These are phyloP conservation scores for Drosophila hawaiiensis DNA, from an alignment of 2,888 invertebrate species.

Conservation along the genomic window DNA sequence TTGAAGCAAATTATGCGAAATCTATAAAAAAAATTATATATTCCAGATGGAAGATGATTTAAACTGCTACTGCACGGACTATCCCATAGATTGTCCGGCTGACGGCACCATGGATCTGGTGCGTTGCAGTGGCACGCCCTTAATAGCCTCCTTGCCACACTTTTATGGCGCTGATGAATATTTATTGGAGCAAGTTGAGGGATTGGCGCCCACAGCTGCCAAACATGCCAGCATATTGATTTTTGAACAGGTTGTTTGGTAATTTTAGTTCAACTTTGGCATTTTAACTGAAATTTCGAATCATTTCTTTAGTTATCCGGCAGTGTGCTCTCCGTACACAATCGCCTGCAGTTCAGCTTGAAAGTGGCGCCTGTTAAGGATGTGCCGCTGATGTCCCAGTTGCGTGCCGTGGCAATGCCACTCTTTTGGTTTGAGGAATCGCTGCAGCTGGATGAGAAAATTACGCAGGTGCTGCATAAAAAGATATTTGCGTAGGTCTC, in stretches of 20 bases:
- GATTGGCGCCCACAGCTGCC: conserved; percentile 88
- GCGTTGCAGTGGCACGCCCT: conserved; percentile 88
- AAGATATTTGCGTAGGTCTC: conserved; percentile 65
- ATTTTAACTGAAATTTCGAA: background rate
- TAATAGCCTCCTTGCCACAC: conserved; percentile 92
- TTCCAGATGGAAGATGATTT: conserved; percentile 67
- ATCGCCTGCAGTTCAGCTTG: conserved; percentile 91
- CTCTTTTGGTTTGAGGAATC: conserved; percentile 93
- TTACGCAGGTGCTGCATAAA: conserved; percentile 60
- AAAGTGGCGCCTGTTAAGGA: conserved; percentile 87
- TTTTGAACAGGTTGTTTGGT: conserved; percentile 88
- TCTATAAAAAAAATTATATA: background rate
- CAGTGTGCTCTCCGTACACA: conserved; percentile 89
- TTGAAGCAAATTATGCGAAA: background rate
- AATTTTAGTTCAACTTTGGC: no score
- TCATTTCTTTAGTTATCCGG: conserved; percentile 85
- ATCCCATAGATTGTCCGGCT: conserved; percentile 88
- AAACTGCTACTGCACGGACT: conserved; percentile 85
- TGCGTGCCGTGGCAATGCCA: conserved; percentile 88
- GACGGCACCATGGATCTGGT: conserved; percentile 90
- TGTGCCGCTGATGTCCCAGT: conserved; percentile 88
- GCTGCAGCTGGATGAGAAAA: conserved; percentile 58
- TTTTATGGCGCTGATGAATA: conserved; percentile 88
- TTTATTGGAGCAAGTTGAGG: conserved; percentile 84
- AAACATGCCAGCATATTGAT: conserved; percentile 91